A percentile compares a stretch with the other conserved stretches of the same genome.
phyloP scores from a whole-genome alignment of 1,140 invertebrate genomes.

The Diploscapter pachys region DNA sequence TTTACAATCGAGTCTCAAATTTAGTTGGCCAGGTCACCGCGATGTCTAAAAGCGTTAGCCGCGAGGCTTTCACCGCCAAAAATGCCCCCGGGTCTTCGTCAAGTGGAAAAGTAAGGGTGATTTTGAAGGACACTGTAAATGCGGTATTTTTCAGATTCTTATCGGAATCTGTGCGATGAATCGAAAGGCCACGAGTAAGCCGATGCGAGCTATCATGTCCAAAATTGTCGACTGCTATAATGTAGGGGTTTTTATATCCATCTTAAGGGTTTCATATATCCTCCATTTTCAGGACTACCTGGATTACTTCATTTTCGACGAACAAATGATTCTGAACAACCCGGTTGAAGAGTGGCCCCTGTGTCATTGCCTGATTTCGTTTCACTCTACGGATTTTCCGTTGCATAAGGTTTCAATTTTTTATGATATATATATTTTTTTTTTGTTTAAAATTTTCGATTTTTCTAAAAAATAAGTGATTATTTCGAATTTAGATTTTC shows the following conservation, averaged over 20 bases:
- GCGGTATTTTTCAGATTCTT: constrained; percentile 39
- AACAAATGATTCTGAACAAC: constrained; percentile 88
- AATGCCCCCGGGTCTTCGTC: too few relatives aligned
- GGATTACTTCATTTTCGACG: constrained; percentile 53
- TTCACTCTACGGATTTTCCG: constrained; percentile 92
- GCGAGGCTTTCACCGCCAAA: too few relatives aligned
- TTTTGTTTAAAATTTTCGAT: too few relatives aligned
- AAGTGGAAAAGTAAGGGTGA: too few relatives aligned
- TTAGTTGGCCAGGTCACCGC: too few relatives aligned
- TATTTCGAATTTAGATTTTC: too few relatives aligned
- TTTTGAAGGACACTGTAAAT: too few relatives aligned
- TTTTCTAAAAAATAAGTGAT: too few relatives aligned
- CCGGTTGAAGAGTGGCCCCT: constrained; percentile 96
- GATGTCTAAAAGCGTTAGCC: too few relatives aligned
- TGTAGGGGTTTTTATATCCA: constrained; percentile 13
- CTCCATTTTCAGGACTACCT: constrained; percentile 45
- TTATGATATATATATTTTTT: too few relatives aligned
- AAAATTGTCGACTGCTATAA: constrained; percentile 55
- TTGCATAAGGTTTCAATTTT: constrained; percentile 72
- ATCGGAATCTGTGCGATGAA: constrained; percentile 57
- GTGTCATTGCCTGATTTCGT: constrained; percentile 95
- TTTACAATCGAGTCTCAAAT: too few relatives aligned
- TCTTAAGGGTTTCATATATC: neutral
- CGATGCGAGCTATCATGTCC: constrained; percentile 54
- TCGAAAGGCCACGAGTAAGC: constrained; percentile 55